Percentiles rank a stretch among this genome's conserved stretches.
These are phyloP conservation scores for Cyphomyrus discorhynchus DNA, from an alignment of 2,113 vertebrate species.

Conservation along the genomic window DNA sequence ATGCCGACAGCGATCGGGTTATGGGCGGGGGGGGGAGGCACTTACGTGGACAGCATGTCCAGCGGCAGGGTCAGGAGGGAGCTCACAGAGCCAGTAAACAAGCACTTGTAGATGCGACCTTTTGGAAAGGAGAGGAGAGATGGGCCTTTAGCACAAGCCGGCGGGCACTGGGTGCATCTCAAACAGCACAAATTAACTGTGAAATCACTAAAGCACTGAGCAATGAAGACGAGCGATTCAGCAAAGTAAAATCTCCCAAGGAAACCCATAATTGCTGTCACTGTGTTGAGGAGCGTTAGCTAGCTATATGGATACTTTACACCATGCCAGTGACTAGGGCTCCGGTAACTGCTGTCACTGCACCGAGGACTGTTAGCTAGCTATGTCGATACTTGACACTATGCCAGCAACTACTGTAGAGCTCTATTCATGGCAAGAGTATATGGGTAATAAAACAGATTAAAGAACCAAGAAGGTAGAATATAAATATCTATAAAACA, in stretches of 20 bases:
- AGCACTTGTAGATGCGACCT: constrained; percentile 99
- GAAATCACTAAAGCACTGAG: not conserved
- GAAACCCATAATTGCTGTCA: not conserved
- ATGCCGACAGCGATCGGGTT: not conserved
- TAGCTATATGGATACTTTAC: not conserved
- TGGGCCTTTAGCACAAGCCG: not conserved
- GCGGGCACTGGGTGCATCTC: not conserved
- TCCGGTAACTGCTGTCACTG: not conserved
- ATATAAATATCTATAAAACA: not conserved
- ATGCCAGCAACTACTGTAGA: not conserved
- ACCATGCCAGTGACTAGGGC: not conserved
- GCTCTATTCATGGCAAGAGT: not conserved
- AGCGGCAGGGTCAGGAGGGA: constrained; percentile 91
- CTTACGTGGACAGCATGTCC: constrained; percentile 97
- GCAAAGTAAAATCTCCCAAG: not conserved
- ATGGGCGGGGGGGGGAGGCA: constrained; percentile 31
- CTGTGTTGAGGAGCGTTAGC: not conserved
- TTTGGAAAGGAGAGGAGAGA: constrained; percentile 16
- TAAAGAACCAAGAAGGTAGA: not conserved
- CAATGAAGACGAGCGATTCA: not conserved
- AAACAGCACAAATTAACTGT: not conserved
- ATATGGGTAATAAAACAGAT: not conserved
- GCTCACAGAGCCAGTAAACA: constrained; percentile 98
- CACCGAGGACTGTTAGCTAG: not conserved
- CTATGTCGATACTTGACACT: too few relatives aligned